Evolutionary conservation across 2,797 vertebrate species (phyloP).

Genomic region (Hybognathus amarus): DNA sequence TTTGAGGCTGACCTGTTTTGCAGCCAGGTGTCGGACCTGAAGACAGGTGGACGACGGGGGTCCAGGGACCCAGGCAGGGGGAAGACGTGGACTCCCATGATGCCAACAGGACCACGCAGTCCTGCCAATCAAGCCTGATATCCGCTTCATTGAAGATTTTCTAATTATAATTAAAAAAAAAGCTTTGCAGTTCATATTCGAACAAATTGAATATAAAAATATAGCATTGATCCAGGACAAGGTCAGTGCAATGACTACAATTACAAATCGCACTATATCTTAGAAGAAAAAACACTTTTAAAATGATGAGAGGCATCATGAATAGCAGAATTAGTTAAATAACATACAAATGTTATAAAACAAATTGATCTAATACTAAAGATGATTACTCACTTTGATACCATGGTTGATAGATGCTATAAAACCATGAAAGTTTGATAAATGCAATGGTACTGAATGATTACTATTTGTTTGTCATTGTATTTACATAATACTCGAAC

Average conservation of each 20-base stretch:
- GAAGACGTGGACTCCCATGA: conserved; percentile 15
- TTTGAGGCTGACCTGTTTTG: conserved; percentile 69
- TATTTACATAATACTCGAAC: not conserved
- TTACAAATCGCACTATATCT: not conserved
- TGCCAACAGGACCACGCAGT: conserved; percentile 46
- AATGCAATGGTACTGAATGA: not conserved
- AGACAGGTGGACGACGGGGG: conserved; percentile 36
- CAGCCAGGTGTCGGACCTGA: conserved; percentile 61
- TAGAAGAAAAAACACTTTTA: not conserved
- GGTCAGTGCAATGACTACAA: not conserved
- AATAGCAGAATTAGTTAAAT: not conserved
- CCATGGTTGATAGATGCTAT: not conserved
- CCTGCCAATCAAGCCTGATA: conserved; percentile 63
- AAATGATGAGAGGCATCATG: not conserved
- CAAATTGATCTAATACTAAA: not conserved
- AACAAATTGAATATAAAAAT: not conserved
- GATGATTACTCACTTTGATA: not conserved
- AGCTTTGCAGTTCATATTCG: not conserved
- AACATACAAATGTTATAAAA: not conserved
- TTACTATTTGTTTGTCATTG: not conserved
- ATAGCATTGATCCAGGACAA: not conserved
- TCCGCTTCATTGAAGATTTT: conserved; percentile 66
- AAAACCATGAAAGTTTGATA: not conserved
- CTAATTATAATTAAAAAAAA: not conserved
- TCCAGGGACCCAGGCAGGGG: conserved; percentile 22